These are phyloP conservation scores for Lepidurus arcticus DNA, from an alignment of 1,140 invertebrate species.

Conservation along the genomic window DNA sequence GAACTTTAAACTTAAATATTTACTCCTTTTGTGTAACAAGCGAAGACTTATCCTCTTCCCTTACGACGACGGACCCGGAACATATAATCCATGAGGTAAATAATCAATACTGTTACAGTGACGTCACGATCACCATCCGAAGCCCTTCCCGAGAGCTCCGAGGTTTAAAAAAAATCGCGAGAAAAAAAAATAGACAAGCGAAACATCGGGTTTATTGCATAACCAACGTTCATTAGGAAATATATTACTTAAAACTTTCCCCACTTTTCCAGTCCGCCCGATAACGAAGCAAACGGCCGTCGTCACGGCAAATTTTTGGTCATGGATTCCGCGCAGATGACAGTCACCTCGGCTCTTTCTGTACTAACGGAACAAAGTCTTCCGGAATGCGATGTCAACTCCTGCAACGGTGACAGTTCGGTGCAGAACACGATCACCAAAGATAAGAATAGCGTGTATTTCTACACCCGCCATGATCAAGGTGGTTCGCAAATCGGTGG, in stretches of 20 bases:
- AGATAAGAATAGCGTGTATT: conserved; percentile 16
- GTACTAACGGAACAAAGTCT: conserved; percentile 1
- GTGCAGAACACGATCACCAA: neutral
- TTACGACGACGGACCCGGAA: neutral
- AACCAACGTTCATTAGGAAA: neutral
- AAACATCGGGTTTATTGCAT: neutral
- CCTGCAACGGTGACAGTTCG: conserved; percentile 1
- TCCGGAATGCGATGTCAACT: neutral
- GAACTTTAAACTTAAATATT: neutral
- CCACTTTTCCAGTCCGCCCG: neutral
- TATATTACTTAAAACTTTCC: neutral
- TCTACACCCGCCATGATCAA: neutral
- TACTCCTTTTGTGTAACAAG: neutral
- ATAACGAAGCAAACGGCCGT: neutral
- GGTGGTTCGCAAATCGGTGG: neutral
- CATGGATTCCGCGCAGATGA: conserved; percentile 14
- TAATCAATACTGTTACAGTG: neutral
- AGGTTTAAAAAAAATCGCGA: neutral
- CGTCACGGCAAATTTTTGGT: conserved; percentile 6
- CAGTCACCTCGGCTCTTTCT: neutral
- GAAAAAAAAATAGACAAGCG: neutral
- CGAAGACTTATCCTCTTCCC: neutral
- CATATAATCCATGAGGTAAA: conserved; percentile 1
- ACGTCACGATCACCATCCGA: neutral
- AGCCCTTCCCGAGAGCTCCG: neutral